Conservation (phyloP, 2,797 vertebrate species). For the Notolepis coatsorum region DNA sequence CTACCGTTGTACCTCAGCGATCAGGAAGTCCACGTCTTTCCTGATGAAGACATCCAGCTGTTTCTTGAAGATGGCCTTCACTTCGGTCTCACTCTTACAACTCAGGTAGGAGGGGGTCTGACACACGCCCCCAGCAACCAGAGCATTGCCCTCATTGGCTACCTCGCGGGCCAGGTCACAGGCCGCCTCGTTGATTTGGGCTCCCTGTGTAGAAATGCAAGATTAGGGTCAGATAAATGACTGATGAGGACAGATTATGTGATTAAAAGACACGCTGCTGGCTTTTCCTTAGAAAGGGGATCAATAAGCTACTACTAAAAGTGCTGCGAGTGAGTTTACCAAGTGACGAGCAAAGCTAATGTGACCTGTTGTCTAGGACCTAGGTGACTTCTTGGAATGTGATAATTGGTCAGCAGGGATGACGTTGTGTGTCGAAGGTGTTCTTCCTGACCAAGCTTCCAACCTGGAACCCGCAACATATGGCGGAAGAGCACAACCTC, state of each 20-base stretch:
- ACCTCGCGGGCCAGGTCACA: constrained; percentile 94
- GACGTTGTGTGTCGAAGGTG: not conserved
- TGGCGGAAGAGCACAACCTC: not conserved
- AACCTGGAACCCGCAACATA: not conserved
- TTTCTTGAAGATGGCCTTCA: constrained; percentile 90
- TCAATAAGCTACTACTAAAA: no score
- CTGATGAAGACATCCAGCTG: constrained; percentile 92
- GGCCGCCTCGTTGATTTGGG: constrained; percentile 94
- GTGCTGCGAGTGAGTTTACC: no score
- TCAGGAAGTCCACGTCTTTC: constrained; percentile 95
- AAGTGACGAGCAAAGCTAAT: not conserved
- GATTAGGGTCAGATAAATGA: not conserved
- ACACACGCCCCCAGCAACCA: constrained; percentile 94
- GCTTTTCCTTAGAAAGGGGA: no score
- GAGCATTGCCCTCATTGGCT: constrained; percentile 90
- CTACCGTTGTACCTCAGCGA: constrained; percentile 88
- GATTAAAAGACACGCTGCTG: not conserved
- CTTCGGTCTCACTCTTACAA: constrained; percentile 91
- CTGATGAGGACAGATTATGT: not conserved
- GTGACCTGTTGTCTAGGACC: not conserved
- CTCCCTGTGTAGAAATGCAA: constrained; percentile 72
- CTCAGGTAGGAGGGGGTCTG: constrained; percentile 97
- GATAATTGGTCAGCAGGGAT: not conserved
- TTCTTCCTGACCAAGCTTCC: not conserved
- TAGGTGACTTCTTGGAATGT: not conserved